Evolutionary conservation across 2,113 vertebrate genomes (phyloP), one percentile per base, ranked within the genome.

Genomic region (Peromyscus maniculatus): DNA sequence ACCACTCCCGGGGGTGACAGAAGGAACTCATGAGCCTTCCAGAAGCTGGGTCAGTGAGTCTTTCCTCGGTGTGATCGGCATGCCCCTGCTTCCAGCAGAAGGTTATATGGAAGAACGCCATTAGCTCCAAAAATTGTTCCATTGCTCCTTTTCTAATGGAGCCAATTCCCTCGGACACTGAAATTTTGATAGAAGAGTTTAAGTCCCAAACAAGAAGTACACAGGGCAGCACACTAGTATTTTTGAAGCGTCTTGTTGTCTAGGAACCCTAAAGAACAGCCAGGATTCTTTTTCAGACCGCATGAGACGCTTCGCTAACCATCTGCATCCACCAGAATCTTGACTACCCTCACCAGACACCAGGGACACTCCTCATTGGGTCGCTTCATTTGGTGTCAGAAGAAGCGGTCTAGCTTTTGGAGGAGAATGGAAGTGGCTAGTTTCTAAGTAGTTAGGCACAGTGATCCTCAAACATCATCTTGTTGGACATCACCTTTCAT

Each of bases 171-270:
- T 69, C 22, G 82, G 94, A 94, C 43, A 88, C 75, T 94, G 66
- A 33, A 72, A 89, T 55, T 74, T 52, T 92, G 87, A 83, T 16
- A 39, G 66, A 87, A 31, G 87, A 66, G 90, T 57, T 90, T 90
- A 75, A 43, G 26, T 89, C 83, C 74, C 46, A 93, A 89, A 62
- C 33, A 75, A 52, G 22, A 46, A 28, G 49, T 36, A 49, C 57
- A 49, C 33, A 79, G 69, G 33, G 52, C 39, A 43, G 43, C 24
- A 84, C 52, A 52, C 52, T 36, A 91, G 21, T 49, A 69, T 92
- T 94, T 93, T 66, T 91, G 49, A 94, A 87, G 72, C 28, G 86
- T 77, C 57, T 95, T 39, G 66, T 11, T 39, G 71, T 11, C 6
- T 21, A 69, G 31, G 15, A 33, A 36, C 31, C 16, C 5, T 43